phyloP scores from a whole-genome alignment of 2,113 vertebrate species.

The Procapra przewalskii region DNA sequence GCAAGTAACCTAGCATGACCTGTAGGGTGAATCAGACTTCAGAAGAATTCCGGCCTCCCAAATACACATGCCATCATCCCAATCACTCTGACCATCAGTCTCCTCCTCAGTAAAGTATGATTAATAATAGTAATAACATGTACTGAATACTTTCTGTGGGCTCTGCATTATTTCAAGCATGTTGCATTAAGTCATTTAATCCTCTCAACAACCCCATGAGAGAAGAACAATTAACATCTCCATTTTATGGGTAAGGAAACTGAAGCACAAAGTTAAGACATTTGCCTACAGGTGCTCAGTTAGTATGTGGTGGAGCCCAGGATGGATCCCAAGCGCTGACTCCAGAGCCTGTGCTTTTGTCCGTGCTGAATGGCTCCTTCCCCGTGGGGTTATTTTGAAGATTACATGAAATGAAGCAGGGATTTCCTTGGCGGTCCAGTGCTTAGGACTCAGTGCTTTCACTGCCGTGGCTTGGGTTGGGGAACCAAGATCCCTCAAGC shows the following conservation, averaged over 20 bases:
- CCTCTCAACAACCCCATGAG: not conserved
- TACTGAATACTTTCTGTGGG: not conserved
- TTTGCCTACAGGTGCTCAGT: not conserved
- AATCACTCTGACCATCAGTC: not conserved
- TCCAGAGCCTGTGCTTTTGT: not conserved
- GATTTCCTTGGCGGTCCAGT: not conserved
- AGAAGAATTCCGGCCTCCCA: not conserved
- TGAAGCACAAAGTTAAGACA: not conserved
- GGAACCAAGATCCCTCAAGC: not conserved
- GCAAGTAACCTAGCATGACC: not conserved
- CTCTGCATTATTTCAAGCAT: not conserved
- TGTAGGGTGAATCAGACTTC: not conserved
- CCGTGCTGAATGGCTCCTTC: not conserved
- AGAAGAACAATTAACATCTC: not conserved
- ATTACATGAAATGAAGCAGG: not conserved
- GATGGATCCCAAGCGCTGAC: not conserved
- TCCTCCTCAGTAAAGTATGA: not conserved
- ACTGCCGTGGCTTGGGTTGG: not conserved
- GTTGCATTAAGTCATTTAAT: not conserved
- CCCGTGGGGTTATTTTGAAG: not conserved
- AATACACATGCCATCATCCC: not conserved
- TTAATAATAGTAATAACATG: not conserved
- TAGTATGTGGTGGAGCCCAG: not conserved
- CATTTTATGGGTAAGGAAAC: not conserved
- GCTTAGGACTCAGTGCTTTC: not conserved